Conservation (phyloP, 2,797 vertebrate genomes). For the Protonibea diacanthus region DNA sequence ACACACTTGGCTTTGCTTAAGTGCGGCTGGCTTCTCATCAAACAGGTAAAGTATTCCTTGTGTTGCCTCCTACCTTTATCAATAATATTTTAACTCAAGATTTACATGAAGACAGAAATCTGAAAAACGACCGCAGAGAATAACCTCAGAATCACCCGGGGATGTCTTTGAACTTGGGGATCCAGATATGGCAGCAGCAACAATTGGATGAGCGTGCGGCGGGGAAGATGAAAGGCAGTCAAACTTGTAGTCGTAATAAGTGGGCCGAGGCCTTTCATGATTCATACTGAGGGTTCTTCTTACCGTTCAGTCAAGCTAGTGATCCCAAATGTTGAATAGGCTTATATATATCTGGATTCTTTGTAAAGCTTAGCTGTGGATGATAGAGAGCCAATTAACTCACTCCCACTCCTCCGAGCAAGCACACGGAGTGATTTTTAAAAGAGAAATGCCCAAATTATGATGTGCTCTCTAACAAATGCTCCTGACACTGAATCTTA, state of each 20-base stretch:
- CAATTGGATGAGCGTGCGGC: slow-evolving; percentile 66
- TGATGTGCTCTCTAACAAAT: background rate
- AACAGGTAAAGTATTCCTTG: slow-evolving; percentile 41
- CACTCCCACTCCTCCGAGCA: slow-evolving; percentile 35
- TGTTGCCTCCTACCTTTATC: slow-evolving; percentile 28
- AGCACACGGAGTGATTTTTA: background rate
- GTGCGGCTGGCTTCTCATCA: slow-evolving; percentile 48
- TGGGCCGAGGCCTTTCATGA: slow-evolving; percentile 73
- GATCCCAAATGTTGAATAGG: slow-evolving; percentile 65
- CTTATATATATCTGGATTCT: slow-evolving; percentile 50
- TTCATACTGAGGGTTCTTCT: slow-evolving; percentile 67
- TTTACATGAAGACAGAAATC: slow-evolving; percentile 38
- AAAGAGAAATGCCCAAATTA: slow-evolving; percentile 8
- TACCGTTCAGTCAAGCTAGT: slow-evolving; percentile 62
- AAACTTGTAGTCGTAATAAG: slow-evolving; percentile 74
- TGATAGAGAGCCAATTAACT: slow-evolving; percentile 61
- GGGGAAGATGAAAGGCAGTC: slow-evolving; percentile 76
- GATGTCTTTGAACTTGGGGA: slow-evolving; percentile 70
- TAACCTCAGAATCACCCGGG: slow-evolving; percentile 62
- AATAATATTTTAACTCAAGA: slow-evolving; percentile 43
- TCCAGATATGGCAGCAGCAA: slow-evolving; percentile 68
- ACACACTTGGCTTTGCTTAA: slow-evolving; percentile 36
- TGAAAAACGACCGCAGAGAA: slow-evolving; percentile 54
- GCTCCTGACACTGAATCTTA: slow-evolving; percentile 12
- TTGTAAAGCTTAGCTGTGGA: slow-evolving; percentile 56